A percentile compares a stretch with the other conserved stretches of the same genome.
Conservation (phyloP, 2,113 vertebrate species). For the Cettia cetti region DNA sequence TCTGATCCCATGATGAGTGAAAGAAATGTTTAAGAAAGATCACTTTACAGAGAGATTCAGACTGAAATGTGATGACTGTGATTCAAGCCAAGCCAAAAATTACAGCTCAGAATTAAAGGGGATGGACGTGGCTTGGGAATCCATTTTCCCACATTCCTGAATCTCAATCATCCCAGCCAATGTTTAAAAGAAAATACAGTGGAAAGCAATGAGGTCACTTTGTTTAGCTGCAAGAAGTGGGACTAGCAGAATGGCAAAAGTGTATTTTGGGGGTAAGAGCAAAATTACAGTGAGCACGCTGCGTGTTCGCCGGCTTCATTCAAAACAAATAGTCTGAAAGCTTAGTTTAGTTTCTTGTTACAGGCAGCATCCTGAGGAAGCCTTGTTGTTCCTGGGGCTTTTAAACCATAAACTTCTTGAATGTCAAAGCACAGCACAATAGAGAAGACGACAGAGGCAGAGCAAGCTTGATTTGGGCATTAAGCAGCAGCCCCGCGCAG, state of each 20-base stretch:
- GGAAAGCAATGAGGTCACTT: conserved; percentile 82
- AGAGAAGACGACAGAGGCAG: background rate
- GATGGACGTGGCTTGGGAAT: conserved; percentile 77
- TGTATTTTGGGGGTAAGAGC: conserved; percentile 41
- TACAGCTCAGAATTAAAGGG: conserved; percentile 80
- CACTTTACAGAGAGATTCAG: conserved; percentile 79
- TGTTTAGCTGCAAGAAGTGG: conserved; percentile 66
- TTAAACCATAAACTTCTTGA: conserved; percentile 46
- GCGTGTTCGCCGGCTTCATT: background rate
- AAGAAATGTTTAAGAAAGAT: conserved; percentile 83
- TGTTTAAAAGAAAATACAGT: conserved; percentile 75
- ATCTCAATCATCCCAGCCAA: conserved; percentile 80
- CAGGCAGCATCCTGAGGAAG: conserved; percentile 28
- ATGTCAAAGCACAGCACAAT: conserved; percentile 24
- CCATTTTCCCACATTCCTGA: conserved; percentile 82
- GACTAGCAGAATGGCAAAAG: conserved; percentile 45
- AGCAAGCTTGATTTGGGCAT: conserved; percentile 18
- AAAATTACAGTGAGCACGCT: conserved; percentile 24
- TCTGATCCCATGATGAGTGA: conserved; percentile 84
- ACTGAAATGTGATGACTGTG: conserved; percentile 79
- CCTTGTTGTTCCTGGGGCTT: conserved; percentile 30
- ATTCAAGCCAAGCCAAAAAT: conserved; percentile 85
- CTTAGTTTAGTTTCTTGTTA: conserved; percentile 26
- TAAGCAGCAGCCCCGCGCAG: background rate
- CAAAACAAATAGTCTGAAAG: conserved; percentile 23